phyloP scores from a whole-genome alignment of 2,797 vertebrate genomes.

The Crax fasciolata region DNA sequence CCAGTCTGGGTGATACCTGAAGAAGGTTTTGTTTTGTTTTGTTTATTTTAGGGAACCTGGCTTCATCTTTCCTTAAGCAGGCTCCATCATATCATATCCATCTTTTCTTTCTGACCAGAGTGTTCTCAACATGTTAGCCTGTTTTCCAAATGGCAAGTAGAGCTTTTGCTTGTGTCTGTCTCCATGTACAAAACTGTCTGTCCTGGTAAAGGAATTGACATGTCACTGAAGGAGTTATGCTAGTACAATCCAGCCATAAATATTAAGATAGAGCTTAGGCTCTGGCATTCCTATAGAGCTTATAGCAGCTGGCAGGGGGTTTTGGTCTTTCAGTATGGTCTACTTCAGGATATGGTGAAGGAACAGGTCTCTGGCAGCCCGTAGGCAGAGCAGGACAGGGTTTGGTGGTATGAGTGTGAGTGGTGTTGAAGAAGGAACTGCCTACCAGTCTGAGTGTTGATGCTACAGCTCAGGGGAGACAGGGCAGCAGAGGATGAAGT shows the following conservation, averaged over 20 bases:
- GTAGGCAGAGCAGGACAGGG: background rate
- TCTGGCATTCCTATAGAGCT: background rate
- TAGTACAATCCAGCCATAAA: background rate
- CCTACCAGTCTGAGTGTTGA: background rate
- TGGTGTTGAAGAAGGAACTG: background rate
- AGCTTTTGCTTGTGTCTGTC: background rate
- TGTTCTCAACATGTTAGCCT: background rate
- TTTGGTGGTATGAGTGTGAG: background rate
- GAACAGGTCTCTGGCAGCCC: background rate
- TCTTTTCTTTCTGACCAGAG: background rate
- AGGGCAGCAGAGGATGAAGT: background rate
- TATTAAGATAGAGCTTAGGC: background rate
- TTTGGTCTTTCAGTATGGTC: background rate
- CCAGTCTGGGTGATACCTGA: background rate
- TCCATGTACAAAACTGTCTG: background rate
- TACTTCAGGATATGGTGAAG: background rate
- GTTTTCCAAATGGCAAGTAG: background rate
- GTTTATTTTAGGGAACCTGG: background rate
- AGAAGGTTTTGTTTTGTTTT: background rate
- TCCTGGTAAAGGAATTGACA: background rate
- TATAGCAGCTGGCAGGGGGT: background rate
- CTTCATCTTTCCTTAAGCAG: background rate
- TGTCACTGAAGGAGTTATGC: background rate
- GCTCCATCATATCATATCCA: accelerated
- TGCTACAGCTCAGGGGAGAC: background rate